Evolutionary conservation across 2,888 invertebrate species (phyloP), one percentile per base, ranked within the genome.

Genomic region (Dryomyza anilis): DNA sequence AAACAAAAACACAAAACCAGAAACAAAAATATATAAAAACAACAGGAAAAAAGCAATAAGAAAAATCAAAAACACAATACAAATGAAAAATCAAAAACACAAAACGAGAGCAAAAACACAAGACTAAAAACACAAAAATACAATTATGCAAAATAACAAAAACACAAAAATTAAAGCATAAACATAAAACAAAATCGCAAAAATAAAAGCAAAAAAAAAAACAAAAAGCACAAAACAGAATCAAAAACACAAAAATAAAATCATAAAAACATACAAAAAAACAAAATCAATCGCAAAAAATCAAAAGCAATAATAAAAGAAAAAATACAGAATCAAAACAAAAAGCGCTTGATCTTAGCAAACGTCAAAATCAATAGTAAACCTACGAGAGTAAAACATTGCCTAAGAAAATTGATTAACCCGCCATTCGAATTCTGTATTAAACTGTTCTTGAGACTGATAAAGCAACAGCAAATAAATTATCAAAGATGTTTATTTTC

Each of bases 171-270:
- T n/a, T n/a, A n/a, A n/a, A n/a, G n/a, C n/a, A n/a, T n/a, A n/a
- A 39, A 12, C 7, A 12, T n/a, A 39, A 39, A 12, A 39, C 3
- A 12, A 39, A 39, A 12, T 14, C 14, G 14, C n/a, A n/a, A n/a
- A n/a, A n/a, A n/a, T n/a, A n/a, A n/a, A n/a, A n/a, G n/a, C 33
- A 14, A 63, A 63, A 65, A 59, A 59, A 63, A 67, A 65, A 27
- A 43, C 5, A 43, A 43, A 19, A 6, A 2, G 19, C 16, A 43
- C n/a, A 43, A 16, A 43, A 43, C 39, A 39, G 7, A 12, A 39
- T 14, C 7, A 39, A n/a, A 33, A 33, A 7, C 7, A 12, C 33
- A 33, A 12, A 12, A 12, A 33, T 33, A 33, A 33, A 7, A 33
- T 8, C 33, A 33, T 8, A 33, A 12, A 12, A 33, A 33, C 33